phyloP scores from a whole-genome alignment of 2,113 vertebrate species.

The Urocitellus parryii region DNA sequence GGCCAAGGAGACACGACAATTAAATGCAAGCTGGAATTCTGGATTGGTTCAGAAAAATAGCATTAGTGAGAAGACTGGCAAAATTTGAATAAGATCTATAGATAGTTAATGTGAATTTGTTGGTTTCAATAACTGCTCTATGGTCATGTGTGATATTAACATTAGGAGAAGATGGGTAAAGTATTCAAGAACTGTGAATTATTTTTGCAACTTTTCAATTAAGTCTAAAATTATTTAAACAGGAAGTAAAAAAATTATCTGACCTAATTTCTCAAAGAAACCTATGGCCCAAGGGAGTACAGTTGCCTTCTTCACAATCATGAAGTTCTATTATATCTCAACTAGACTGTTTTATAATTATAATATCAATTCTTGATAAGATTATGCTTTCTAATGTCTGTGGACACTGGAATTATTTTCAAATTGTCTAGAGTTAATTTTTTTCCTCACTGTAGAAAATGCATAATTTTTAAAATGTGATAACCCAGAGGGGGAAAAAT shows the following conservation, averaged over 20 bases:
- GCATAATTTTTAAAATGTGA: background rate
- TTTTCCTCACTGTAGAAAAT: background rate
- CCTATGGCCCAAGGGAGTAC: background rate
- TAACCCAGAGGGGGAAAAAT: background rate
- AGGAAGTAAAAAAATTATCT: background rate
- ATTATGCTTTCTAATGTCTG: background rate
- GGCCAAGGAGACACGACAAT: background rate
- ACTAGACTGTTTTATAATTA: background rate
- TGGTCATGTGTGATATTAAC: background rate
- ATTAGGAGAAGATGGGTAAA: background rate
- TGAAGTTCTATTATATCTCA: background rate
- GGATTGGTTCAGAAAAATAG: background rate
- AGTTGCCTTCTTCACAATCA: background rate
- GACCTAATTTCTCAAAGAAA: constrained; percentile 43
- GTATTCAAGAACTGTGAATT: background rate
- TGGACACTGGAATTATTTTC: background rate
- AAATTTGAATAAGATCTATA: background rate
- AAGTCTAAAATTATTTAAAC: background rate
- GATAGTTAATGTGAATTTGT: background rate
- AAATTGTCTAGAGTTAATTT: background rate
- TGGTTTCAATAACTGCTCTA: background rate
- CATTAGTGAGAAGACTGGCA: background rate
- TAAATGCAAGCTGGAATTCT: background rate
- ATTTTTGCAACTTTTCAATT: constrained; percentile 20
- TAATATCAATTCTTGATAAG: background rate